Conservation (phyloP, 2,113 vertebrate genomes). For the Phaethornis superciliosus region DNA sequence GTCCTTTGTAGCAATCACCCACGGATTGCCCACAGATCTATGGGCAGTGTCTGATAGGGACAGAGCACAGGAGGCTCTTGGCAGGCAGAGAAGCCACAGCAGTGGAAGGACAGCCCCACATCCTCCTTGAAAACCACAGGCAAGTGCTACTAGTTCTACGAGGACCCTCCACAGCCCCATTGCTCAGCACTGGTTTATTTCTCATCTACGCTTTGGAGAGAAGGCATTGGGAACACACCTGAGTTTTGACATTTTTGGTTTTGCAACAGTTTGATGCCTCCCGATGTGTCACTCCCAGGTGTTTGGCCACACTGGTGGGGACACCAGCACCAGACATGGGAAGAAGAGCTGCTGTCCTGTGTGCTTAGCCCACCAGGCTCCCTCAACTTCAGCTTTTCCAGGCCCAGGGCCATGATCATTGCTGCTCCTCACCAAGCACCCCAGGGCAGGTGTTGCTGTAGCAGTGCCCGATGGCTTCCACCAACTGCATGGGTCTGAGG, state of each 20-base stretch:
- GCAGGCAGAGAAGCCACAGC: not conserved
- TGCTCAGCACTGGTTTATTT: fast-evolving
- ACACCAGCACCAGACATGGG: not conserved
- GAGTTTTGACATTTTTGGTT: not conserved
- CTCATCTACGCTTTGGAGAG: not conserved
- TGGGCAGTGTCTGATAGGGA: not conserved
- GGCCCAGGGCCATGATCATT: fast-evolving
- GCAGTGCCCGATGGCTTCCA: not conserved
- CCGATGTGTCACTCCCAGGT: not conserved
- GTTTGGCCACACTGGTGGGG: fast-evolving
- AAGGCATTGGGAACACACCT: not conserved
- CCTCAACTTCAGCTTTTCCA: not conserved
- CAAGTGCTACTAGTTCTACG: fast-evolving
- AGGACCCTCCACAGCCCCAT: not conserved
- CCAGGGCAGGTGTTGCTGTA: not conserved
- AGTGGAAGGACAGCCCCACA: not conserved
- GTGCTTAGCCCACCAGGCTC: not conserved
- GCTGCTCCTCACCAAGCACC: not conserved
- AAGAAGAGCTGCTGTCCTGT: not conserved
- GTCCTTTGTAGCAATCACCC: fast-evolving
- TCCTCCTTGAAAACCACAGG: not conserved
- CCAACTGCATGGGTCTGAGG: not conserved
- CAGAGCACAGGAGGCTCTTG: not conserved
- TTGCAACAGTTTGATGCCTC: no score
- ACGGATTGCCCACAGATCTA: fast-evolving